Conservation (phyloP, 2,888 invertebrate species). For the Chorisops tibialis region DNA sequence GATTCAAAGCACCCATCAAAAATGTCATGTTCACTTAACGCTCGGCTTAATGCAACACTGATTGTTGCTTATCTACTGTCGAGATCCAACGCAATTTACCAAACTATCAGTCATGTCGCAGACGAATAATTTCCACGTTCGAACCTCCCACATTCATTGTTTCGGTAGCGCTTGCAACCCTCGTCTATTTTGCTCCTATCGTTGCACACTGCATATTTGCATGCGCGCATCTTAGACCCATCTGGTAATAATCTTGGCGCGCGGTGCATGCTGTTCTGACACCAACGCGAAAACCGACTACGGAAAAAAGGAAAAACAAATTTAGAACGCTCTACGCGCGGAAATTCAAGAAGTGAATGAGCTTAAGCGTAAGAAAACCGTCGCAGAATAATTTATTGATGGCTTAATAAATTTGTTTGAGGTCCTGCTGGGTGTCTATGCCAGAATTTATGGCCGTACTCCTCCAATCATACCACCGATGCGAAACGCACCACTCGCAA, state of each 20-base stretch:
- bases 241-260: not conserved
- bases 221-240: not conserved
- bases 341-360: constrained; percentile 25
- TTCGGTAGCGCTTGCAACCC: constrained; percentile 10
- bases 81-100: no score
- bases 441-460: constrained; percentile 36
- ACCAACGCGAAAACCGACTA: constrained; percentile 14
- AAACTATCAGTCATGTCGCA: no score
- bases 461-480: constrained; percentile 21
- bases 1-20: no score
- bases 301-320: not conserved
- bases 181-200: no score
- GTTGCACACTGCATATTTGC: not conserved
- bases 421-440: constrained; percentile 39
- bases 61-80: no score
- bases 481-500: constrained; percentile 2
- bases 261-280: constrained; percentile 20
- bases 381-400: constrained; percentile 37
- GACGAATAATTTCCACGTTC: not conserved
- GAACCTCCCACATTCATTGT: constrained; percentile 13
- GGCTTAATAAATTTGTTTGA: constrained; percentile 39
- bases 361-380: constrained; percentile 15
- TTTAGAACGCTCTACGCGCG: constrained; percentile 6
- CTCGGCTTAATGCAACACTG: no score
- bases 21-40: no score